Percentiles rank a stretch among this genome's conserved stretches.
Conservation (phyloP, 2,797 vertebrate species). For the Urophycis tenuis region DNA sequence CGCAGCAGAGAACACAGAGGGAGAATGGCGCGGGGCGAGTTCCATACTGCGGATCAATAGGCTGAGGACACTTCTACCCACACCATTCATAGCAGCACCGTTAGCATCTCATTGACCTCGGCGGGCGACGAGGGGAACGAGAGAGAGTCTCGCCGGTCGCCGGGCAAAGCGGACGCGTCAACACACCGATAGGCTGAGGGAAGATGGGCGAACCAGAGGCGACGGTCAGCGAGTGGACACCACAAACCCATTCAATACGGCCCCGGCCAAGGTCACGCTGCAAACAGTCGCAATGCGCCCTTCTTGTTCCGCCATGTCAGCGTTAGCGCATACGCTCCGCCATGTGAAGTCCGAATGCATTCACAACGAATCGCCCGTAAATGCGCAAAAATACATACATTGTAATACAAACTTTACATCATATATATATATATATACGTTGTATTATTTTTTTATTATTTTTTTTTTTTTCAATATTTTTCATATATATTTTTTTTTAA, state of each 20-base stretch:
- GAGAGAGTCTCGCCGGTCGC: background rate
- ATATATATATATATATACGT: too few relatives aligned
- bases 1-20: background rate
- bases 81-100: slow-evolving; percentile 44
- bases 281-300: too few relatives aligned
- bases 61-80: slow-evolving; percentile 39
- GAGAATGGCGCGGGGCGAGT: slow-evolving; percentile 20
- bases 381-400: background rate
- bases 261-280: too few relatives aligned
- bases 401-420: too few relatives aligned
- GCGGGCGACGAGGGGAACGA: slow-evolving; percentile 30
- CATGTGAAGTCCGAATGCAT: background rate
- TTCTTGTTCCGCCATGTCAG: background rate
- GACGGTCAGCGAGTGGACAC: background rate
- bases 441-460: too few relatives aligned
- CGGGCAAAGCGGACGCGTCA: background rate
- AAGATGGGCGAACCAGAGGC: too few relatives aligned
- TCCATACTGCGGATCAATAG: slow-evolving; percentile 48
- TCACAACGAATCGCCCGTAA: background rate
- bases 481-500: too few relatives aligned
- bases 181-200: background rate
- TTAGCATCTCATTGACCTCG: slow-evolving; percentile 58
- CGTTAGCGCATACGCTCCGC: background rate
- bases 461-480: too few relatives aligned
- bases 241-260: too few relatives aligned